phyloP scores from a whole-genome alignment of 2,113 vertebrate species.

The Zosterops japonicus region DNA sequence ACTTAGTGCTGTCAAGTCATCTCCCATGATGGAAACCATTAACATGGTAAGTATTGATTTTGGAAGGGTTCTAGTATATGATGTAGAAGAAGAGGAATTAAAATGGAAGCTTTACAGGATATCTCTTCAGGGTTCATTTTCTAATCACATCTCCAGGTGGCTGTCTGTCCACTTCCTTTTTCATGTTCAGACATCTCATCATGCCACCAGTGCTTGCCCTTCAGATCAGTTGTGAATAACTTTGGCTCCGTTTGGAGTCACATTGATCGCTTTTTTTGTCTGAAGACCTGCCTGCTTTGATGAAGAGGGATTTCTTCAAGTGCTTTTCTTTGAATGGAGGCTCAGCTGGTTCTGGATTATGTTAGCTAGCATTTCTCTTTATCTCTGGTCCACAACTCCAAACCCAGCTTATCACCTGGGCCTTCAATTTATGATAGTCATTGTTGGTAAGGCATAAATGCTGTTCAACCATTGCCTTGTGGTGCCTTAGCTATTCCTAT shows the following conservation, averaged over 20 bases:
- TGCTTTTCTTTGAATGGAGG: neutral
- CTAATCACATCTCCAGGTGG: neutral
- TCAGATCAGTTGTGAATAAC: neutral
- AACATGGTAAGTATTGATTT: slow-evolving; percentile 85
- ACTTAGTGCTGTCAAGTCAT: slow-evolving; percentile 94
- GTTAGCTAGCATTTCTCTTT: neutral
- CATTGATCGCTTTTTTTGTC: neutral
- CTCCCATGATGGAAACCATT: slow-evolving; percentile 99
- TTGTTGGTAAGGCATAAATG: neutral
- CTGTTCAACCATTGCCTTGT: neutral
- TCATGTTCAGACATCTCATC: neutral
- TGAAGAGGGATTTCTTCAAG: neutral
- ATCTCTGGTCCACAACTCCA: neutral
- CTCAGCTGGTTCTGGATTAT: neutral
- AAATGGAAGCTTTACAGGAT: neutral
- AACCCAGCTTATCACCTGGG: neutral
- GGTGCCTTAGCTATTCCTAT: neutral
- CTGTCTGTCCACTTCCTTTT: neutral
- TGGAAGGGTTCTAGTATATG: neutral
- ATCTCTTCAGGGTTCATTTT: neutral
- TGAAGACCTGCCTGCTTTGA: neutral
- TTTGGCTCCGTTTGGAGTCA: neutral
- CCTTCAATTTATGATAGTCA: neutral
- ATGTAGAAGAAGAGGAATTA: neutral
- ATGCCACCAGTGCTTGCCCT: neutral